Conservation (phyloP, 1,140 invertebrate species). For the Calephelis virginiensis region DNA sequence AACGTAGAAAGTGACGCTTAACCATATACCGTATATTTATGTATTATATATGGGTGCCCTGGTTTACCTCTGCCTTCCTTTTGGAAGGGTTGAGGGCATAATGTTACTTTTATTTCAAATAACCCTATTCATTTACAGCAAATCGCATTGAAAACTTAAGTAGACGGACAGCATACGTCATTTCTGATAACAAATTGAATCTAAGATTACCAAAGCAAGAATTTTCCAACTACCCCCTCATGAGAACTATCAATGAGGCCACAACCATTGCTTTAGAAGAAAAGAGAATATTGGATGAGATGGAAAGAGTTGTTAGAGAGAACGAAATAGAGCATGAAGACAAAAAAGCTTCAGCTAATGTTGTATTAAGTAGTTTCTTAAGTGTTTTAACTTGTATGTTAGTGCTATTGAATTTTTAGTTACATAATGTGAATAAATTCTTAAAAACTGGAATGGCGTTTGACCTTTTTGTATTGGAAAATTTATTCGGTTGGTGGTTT, state of each 20-base stretch:
- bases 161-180: conserved; percentile 48
- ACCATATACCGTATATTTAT: no score
- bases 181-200: conserved; percentile 51
- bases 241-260: conserved; percentile 82
- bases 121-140: conserved; percentile 37
- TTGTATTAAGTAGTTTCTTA: conserved; percentile 19
- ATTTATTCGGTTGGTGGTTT: no score
- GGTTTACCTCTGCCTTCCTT: no score
- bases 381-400: conserved; percentile 11
- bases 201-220: conserved; percentile 59
- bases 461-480: no score
- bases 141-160: conserved; percentile 43
- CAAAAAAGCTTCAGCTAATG: conserved; percentile 25
- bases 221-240: conserved; percentile 79
- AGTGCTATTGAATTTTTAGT: not conserved
- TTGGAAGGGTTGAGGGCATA: not conserved
- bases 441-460: not conserved
- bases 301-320: conserved; percentile 54
- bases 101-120: not conserved
- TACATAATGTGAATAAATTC: not conserved
- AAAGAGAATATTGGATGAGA: conserved; percentile 68
- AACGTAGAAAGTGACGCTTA: no score
- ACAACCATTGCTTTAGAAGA: conserved; percentile 79
- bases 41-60: no score
- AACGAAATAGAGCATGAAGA: conserved; percentile 46